Evolutionary conservation across 2,888 invertebrate genomes (phyloP), one percentile per base, ranked within the genome.

Genomic region (Blomia tropicalis): DNA sequence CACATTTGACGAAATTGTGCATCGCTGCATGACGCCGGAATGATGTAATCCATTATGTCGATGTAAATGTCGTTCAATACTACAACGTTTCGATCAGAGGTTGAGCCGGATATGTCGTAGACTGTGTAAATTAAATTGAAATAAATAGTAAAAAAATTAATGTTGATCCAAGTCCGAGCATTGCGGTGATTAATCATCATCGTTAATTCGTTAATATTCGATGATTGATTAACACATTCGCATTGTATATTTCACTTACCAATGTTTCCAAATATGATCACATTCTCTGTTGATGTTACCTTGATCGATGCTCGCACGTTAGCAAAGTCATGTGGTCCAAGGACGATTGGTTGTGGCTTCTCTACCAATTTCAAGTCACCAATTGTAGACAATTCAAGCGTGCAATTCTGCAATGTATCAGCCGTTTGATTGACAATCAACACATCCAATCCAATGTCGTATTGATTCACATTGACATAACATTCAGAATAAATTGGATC

Each of bases 401-500:
- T 92, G 72, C 96, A 90, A 76, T 95, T 95, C 78, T 98, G 96
- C 65, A 99, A 79, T 0, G 96, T 98, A 73, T 98, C 98, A 69
- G 83, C 82, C 17, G 98, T 98, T 78, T 98, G 98, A 77, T 99
- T 99, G 30, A 95, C 93, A 68, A 99, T 85, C 29, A 98, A 80
- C 43, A 99, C 95, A 75, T 99, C 98, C 47, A 99, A 79, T 51
- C 96, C 95, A 70, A 96, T 95, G 74, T 96, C 96, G 77, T 93
- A 95, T 74, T 93, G 93, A 76, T 93, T 93, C 69, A 99, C 96
- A 74, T 96, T 86, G 1, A 99, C 96, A 72, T 96, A 90, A n/a
- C 98, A 96, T 77, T 99, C 98, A 0, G 98, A 91, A 75, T 99
- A 99, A 65, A 99, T 95, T 0, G 98, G 96, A 79, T 99, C 98